Evolutionary conservation across 2,888 invertebrate species (phyloP).

Genomic region (Oscheius sp.): DNA sequence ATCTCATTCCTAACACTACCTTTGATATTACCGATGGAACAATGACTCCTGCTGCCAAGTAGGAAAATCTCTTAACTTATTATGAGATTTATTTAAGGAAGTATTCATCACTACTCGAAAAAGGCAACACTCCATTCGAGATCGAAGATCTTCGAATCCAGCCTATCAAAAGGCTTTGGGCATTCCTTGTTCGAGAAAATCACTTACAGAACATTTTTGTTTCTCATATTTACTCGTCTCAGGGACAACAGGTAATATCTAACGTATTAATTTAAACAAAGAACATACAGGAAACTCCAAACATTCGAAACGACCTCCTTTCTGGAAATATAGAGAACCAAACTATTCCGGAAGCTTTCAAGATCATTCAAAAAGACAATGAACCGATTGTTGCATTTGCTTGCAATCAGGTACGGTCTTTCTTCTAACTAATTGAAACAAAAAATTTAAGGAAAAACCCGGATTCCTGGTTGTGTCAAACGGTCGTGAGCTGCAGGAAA

Average conservation of each 20-base stretch:
- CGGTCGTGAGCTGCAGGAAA: conserved; percentile 94
- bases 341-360: conserved; percentile 81
- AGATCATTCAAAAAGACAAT: conserved; percentile 98
- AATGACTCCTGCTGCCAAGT: conserved; percentile 47
- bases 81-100: conserved; percentile 41
- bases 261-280: background rate
- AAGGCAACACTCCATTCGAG: conserved; percentile 90
- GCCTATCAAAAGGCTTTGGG: conserved; percentile 85
- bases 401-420: conserved; percentile 60
- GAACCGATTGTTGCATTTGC: conserved; percentile 98
- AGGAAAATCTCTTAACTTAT: background rate
- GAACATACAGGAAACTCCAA: conserved; percentile 10
- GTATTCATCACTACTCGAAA: conserved; percentile 53
- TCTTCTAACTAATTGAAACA: background rate
- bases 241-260: conserved; percentile 40
- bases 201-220: conserved; percentile 93
- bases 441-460: conserved; percentile 77
- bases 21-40: conserved; percentile 55
- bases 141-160: conserved; percentile 79
- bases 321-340: conserved; percentile 41
- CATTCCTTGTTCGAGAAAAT: conserved; percentile 90
- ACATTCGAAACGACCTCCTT: conserved; percentile 32
- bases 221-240: conserved; percentile 84
- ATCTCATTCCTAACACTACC: conserved; percentile 66
- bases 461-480: conserved; percentile 89